A percentile compares a stretch with the other conserved stretches of the same genome.
Evolutionary conservation across 2,113 vertebrate species (phyloP).

Genomic region (Neogale vison): DNA sequence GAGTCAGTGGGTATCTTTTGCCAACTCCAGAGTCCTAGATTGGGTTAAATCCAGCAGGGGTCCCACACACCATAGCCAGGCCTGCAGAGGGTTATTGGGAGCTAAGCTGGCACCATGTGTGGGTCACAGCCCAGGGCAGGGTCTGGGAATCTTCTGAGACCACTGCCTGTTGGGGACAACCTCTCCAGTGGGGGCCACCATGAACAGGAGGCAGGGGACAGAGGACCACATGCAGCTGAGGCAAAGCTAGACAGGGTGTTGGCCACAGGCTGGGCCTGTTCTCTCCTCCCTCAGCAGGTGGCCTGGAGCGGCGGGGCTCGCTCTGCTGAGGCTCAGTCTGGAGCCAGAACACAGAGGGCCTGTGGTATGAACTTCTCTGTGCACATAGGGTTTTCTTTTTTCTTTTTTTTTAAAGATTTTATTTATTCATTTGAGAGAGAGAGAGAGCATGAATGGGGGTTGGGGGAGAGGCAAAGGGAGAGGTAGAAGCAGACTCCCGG

Average conservation of each 20-base stretch:
- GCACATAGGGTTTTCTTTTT: not conserved
- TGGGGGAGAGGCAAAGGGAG: too few species aligned
- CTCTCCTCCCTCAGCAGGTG: not conserved
- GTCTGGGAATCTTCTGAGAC: not conserved
- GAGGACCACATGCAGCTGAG: not conserved
- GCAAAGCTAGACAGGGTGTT: not conserved
- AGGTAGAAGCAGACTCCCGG: too few species aligned
- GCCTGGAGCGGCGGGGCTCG: not conserved
- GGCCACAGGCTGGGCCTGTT: not conserved
- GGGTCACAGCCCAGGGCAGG: not conserved
- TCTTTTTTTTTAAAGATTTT: not conserved
- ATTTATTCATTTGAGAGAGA: too few species aligned
- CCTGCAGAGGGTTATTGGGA: not conserved
- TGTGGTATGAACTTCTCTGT: not conserved
- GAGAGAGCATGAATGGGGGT: too few species aligned
- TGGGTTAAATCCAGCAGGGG: not conserved
- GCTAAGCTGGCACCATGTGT: not conserved
- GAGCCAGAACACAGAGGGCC: not conserved
- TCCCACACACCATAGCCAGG: not conserved
- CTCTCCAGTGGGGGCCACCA: not conserved
- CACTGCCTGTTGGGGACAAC: not conserved
- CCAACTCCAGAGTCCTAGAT: not conserved
- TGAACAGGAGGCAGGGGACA: not conserved
- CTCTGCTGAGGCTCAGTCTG: not conserved
- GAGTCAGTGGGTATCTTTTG: not conserved